Base-by-base conservation (phyloP, 2,888 invertebrate species). In the Eumerus sabulonum region DNA sequence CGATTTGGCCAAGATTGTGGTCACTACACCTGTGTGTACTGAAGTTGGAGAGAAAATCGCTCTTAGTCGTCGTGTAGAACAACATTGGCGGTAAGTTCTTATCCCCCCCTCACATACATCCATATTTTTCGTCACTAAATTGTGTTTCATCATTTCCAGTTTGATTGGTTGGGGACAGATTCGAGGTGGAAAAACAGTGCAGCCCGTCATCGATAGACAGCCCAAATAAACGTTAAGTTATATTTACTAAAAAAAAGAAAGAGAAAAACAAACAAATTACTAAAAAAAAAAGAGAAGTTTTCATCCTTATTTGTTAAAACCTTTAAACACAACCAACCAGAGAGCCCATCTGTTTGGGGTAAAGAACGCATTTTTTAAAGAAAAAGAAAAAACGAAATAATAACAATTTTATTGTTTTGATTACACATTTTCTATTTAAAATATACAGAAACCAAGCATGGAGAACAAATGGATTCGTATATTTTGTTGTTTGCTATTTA, bases 131-230 rank as follows among this genome's bases (percentile, higher is more conserved):
- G 7, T 82, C 84, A n/a, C n/a, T n/a, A n/a, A n/a, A n/a, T n/a
- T n/a, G n/a, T n/a, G n/a, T n/a, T n/a, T n/a, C n/a, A n/a, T 79
- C 83, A 82, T 7, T 91, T 91, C 27, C 91, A 95, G 95, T 90
- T 93, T 99, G 87, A 99, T 99, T 88, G 99, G 99, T 84, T 99
- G 99, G 99, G 99, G 99, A 84, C 97, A 98, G 90, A 99, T 99
- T 90, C 94, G 97, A 90, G 96, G 98, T 87, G 99, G 99, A 84
- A 95, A 96, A 87, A 98, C 97, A 84, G 98, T 99, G 86, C 95
- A 96, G 86, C 98, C 98, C 64, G 86, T 87, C 62, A 73, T 84
- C 44, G 84, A 85, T 74, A 83, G 85, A 68, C 83, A 85, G 70
- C 82, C 84, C 7, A 68, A 74, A 64, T 79, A 79, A 79, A 70